Evolutionary conservation across 1,140 invertebrate genomes (phyloP), one percentile per base, ranked within the genome.

Genomic region (Solenopsis invicta): DNA sequence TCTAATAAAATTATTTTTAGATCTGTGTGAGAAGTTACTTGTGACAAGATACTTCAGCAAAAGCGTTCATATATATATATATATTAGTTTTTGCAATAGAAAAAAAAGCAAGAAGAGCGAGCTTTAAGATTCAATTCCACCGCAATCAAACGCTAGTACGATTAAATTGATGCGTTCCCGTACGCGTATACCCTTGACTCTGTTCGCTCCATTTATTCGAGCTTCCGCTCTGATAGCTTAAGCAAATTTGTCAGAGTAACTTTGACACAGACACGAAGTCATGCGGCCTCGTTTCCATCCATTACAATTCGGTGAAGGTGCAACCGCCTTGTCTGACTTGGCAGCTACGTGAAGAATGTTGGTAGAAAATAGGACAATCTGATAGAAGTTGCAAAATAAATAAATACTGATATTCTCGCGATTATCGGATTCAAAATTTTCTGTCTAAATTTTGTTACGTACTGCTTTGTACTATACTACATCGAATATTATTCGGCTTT

Each of bases 231-330:
- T 37, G 29, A 21, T 54, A 84, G 41, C 37, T 45, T 56, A 9
- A 82, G 12, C 48, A 75, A 84, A 52, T 84, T 75, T 24, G 54
- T 48, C 71, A 10, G 52, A 82, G 24, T 24, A 72, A 72, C 69
- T 62, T 82, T 74, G 16, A 29, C 24, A 48, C 6, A n/a, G 18
- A 61, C 54, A 37, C 2, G n/a, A 80, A 34, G 21, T 29, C 18
- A 1, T 9, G n/a, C 6, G 54, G 37, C 67, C 41, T 75, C 54
- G 37, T 41, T 69, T 56, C 21, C 29, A 74, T 74, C 45, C 80
- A 74, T 24, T 74, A 8, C 59, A 75, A 75, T 62, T 75, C 34
- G 37, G 54, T 62, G 69, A 84, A 75, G 69, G 13, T 24, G 13
- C 41, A 13, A 21, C 3, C 41, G 50, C 21, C 13, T 67, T 4